Conservation (phyloP, 2,888 invertebrate species). For the Ctena decussata region DNA sequence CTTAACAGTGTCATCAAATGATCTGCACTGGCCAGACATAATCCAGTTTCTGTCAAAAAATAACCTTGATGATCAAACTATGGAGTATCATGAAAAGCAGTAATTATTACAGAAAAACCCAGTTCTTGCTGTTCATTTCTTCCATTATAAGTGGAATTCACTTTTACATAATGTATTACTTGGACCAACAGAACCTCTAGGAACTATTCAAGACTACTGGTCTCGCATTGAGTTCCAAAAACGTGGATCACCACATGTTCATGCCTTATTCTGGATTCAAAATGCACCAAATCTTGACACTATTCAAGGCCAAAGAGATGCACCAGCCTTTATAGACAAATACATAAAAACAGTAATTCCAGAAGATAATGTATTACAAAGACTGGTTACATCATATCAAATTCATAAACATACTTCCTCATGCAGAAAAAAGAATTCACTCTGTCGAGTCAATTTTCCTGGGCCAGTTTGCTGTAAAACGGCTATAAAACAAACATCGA, state of each 20-base stretch:
- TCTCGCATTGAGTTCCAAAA: no score
- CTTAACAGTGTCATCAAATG: slow-evolving; percentile 36
- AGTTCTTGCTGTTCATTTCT: slow-evolving; percentile 18
- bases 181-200: no score
- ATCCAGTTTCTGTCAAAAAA: slow-evolving; percentile 5
- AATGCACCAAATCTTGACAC: no score
- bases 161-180: slow-evolving; percentile 1
- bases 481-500: no score
- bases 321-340: slow-evolving; percentile 16
- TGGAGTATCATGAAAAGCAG: no score
- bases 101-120: slow-evolving; percentile 27
- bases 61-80: neutral
- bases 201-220: no score
- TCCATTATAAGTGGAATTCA: slow-evolving; percentile 27
- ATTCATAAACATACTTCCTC: slow-evolving; percentile 1
- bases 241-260: no score
- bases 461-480: no score
- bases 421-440: neutral
- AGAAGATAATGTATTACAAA: neutral
- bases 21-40: slow-evolving; percentile 30
- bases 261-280: no score
- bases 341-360: slow-evolving; percentile 5
- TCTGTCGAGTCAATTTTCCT: slow-evolving; percentile 5
- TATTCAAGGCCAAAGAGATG: neutral
- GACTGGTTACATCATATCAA: neutral